Evolutionary conservation across 1,140 invertebrate species (phyloP), one percentile per base, ranked within the genome.

Genomic region (Brevipalpus yothersi): DNA sequence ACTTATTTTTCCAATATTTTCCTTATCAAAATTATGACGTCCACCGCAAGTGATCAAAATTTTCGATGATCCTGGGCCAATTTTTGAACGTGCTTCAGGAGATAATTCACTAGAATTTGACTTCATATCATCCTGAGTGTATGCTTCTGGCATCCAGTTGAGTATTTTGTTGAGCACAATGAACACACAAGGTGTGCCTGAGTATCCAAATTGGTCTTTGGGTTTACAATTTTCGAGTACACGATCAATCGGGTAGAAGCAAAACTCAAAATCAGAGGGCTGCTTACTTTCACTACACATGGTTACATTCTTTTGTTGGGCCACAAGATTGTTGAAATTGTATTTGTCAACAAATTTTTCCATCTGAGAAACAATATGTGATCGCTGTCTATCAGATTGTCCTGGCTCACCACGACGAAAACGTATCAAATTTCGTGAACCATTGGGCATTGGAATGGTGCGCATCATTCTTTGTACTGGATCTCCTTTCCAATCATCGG

Each of bases 171-270:
- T 60, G 57, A 66, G 64, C 43, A 65, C 57, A n/a, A 66, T 45
- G 47, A 66, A 64, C 11, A 66, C 41, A 56, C 65, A 66, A 4
- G 65, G 65, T 12, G 53, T 65, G 11, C 65, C 65, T 45, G 65
- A 58, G 45, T 66, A 66, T 10, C 65, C 65, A 49, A 62, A 66
- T 47, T 66, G 60, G 53, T 53, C 63, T 8, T 40, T 31, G 43
- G 59, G 53, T 53, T 45, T 62, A 59, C 65, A 66, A 13, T 40
- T 13, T 47, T 19, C 19, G 13, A n/a, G 13, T 15, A 47, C 19
- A 15, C 13, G 45, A 15, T 47, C 45, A n/a, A 19, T 47, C 4
- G 13, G 13, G 13, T 19, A 47, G 45, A n/a, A 47, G 19, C 45
- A 47, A n/a, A 47, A 15, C 19, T 47, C 13, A 2, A 2, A 4